A percentile compares a stretch with the other conserved stretches of the same genome.
Evolutionary conservation across 2,113 vertebrate species (phyloP).

Genomic region (Corvus hawaiiensis): DNA sequence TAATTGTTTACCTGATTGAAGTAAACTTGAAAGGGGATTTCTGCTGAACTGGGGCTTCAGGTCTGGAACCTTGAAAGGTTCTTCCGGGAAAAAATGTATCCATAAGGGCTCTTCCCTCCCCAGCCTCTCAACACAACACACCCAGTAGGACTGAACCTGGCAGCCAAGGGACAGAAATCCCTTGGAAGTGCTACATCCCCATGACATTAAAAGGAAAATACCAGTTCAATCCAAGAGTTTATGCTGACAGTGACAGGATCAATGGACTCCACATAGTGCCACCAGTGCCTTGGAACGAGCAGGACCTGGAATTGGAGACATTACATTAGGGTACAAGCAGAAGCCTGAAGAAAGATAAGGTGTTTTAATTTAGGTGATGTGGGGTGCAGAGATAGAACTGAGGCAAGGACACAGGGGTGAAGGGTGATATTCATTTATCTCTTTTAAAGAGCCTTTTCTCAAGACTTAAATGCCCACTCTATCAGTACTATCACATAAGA

Average conservation of each 20-base stretch:
- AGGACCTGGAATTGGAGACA: slow-evolving; percentile 81
- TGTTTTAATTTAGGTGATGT: neutral
- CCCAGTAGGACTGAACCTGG: neutral
- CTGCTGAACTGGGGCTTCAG: neutral
- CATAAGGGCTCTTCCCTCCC: neutral
- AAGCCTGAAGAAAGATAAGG: neutral
- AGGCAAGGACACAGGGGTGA: neutral
- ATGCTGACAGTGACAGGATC: slow-evolving; percentile 91
- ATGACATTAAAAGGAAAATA: slow-evolving; percentile 46
- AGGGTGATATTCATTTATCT: neutral
- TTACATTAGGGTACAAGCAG: neutral
- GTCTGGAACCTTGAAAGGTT: neutral
- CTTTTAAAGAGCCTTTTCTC: neutral
- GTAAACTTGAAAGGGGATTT: neutral
- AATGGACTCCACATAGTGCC: slow-evolving; percentile 94
- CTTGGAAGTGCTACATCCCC: neutral
- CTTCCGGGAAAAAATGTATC: neutral
- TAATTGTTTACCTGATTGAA: neutral
- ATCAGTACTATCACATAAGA: neutral
- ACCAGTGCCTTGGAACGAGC: slow-evolving; percentile 93
- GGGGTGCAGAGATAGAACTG: neutral
- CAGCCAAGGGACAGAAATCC: neutral
- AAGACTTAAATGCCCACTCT: neutral
- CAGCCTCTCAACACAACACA: neutral
- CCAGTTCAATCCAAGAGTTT: slow-evolving; percentile 97